Base-by-base conservation (phyloP, 2,113 vertebrate species). In the Sander vitreus region DNA sequence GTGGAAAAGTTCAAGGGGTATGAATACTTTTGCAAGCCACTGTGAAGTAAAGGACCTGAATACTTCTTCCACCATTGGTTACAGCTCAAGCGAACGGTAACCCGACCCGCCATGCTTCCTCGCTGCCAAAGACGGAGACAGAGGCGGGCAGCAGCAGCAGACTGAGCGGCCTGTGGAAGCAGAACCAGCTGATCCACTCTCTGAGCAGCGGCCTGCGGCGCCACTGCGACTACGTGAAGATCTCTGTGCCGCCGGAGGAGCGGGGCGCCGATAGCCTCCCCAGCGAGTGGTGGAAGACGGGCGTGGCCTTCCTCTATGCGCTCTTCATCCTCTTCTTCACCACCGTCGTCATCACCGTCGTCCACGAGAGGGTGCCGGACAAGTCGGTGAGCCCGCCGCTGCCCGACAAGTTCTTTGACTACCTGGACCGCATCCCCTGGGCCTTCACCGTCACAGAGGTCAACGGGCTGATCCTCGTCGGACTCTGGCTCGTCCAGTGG, bases 321-420 rank as follows among this genome's bases (percentile, higher is more conserved):
- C 21, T 95, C 16, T 97, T 97, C 92, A 97, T 96, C 91, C 95
- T 99, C 19, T 79, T 99, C 80, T 91, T 99, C 90, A 99, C 97
- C 16, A 97, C 97, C 0, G 96, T 99, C 51, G 94, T 99, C 95
- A 99, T 99, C 94, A 99, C 98, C 21, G 93, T 99, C 18, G 97
- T 99, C 33, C 98, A 99, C 13, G 98, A 99, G 92, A 93, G 98
- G 87, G 98, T 99, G 9, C 98, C 98, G 45, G 96, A 97, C 90
- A 98, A 98, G 93, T 96, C 98, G 43, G 92, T 95, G 57, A 99
- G 94, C 93, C 98, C 98, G 78, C 98, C 98, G 0, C 96, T 99
- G 89, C 98, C 98, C 12, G 98, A 99, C 91, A 99, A 99, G 90
- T 99, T 99, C 91, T 99, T 99, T 77, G 98, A 99, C 94, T 99